Evolutionary conservation across 2,113 vertebrate species (phyloP).

Genomic region (Hemibagrus wyckioides): DNA sequence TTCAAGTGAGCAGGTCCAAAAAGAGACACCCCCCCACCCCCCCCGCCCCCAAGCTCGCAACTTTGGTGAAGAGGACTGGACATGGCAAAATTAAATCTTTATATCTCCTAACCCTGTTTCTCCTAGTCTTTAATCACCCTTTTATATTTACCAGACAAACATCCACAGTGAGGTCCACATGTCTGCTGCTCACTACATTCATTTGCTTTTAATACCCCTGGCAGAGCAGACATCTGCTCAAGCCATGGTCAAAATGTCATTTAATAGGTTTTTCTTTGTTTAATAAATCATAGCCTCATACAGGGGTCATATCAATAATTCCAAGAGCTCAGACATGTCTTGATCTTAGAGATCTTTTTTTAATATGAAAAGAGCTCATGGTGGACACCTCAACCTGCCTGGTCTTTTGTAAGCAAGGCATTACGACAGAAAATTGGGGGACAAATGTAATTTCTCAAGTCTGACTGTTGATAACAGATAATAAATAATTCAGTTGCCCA

Average conservation of each 20-base stretch:
- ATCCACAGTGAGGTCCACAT: background rate
- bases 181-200: constrained; percentile 31
- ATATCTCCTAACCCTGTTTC: background rate
- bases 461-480: background rate
- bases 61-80: background rate
- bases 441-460: background rate
- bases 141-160: constrained; percentile 17
- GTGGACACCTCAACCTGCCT: background rate
- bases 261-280: constrained; percentile 26
- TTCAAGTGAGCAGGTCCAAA: background rate
- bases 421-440: background rate
- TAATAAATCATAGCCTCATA: constrained; percentile 28
- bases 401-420: background rate
- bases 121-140: constrained; percentile 18
- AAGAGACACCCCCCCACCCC: background rate
- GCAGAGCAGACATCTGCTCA: constrained; percentile 3
- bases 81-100: constrained; percentile 30
- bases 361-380: background rate
- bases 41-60: background rate
- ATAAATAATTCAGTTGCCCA: constrained; percentile 9
- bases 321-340: background rate
- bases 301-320: constrained; percentile 34
- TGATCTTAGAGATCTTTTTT: background rate
- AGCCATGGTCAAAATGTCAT: constrained; percentile 1
- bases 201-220: constrained; percentile 43